Percentiles rank a stretch among this genome's conserved stretches.
phyloP scores from a whole-genome alignment of 1,140 invertebrate genomes.

The Stegodyphus mimosarum region DNA sequence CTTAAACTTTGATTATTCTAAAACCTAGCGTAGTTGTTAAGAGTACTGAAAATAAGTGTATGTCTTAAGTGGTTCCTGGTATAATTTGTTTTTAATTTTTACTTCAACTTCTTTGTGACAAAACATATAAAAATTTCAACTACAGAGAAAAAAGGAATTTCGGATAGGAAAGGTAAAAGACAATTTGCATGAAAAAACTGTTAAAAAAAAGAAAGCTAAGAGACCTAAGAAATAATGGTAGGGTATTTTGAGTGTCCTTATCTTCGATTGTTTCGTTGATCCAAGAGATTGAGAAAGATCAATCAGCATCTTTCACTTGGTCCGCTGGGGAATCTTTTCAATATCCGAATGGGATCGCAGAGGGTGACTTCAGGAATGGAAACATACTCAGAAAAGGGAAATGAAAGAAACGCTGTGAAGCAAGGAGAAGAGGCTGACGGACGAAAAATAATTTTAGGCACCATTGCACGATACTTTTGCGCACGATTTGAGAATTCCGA shows the following conservation, averaged over 20 bases:
- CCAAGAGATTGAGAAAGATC: conserved; percentile 37
- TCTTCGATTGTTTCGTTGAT: conserved; percentile 29
- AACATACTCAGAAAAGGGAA: background rate
- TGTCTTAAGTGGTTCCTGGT: no score
- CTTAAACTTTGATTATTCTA: no score
- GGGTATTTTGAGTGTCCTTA: background rate
- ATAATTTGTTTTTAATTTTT: no score
- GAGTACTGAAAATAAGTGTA: no score
- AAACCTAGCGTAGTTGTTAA: no score
- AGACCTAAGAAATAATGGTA: background rate
- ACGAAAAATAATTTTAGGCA: conserved; percentile 29
- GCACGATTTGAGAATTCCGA: conserved; percentile 28
- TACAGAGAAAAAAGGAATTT: no score
- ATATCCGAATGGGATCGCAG: conserved; percentile 7
- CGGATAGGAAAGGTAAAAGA: no score
- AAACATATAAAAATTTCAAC: no score
- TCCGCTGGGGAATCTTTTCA: conserved; percentile 29
- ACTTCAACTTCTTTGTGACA: no score
- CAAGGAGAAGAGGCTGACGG: background rate
- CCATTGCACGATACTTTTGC: conserved; percentile 39
- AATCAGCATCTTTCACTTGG: conserved; percentile 15
- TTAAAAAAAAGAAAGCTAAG: no score
- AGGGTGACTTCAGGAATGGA: conserved; percentile 1
- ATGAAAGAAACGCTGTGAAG: conserved; percentile 25
- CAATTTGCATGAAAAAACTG: no score